Conservation (phyloP, 2,113 vertebrate species). For the Nestor notabilis region DNA sequence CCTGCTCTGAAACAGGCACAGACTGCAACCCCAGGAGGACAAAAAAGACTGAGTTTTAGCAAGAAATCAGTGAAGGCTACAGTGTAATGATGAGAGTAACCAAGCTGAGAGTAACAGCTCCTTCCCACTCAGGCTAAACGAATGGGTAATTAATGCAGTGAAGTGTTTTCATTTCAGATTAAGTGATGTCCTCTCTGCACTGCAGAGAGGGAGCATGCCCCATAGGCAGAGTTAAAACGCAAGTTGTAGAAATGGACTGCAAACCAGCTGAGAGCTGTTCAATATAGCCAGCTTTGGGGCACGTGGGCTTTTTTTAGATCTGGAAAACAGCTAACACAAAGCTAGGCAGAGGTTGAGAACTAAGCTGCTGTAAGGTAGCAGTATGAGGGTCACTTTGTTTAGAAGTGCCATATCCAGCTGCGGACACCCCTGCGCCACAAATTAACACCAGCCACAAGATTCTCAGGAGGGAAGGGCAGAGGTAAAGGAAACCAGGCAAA, state of each 20-base stretch:
- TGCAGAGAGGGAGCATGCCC: background rate
- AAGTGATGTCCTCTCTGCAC: background rate
- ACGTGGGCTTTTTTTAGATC: background rate
- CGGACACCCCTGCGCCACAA: background rate
- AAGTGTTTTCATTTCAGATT: background rate
- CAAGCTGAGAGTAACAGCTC: background rate
- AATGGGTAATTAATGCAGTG: conserved; percentile 9
- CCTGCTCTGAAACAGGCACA: background rate
- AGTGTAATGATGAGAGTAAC: background rate
- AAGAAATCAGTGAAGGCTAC: background rate
- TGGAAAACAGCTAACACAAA: background rate
- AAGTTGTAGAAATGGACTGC: background rate
- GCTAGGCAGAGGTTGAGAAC: background rate
- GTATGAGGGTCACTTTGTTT: background rate
- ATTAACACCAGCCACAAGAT: background rate
- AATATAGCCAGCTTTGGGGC: background rate
- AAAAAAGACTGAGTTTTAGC: background rate
- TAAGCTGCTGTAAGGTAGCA: background rate
- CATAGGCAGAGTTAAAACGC: background rate
- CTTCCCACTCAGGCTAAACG: background rate
- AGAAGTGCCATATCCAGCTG: background rate
- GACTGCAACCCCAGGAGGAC: background rate
- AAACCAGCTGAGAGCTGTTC: background rate
- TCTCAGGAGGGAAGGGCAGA: background rate
- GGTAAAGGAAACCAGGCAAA: background rate